phyloP scores from a whole-genome alignment of 2,797 vertebrate species.

The Micropoecilia bifurca region DNA sequence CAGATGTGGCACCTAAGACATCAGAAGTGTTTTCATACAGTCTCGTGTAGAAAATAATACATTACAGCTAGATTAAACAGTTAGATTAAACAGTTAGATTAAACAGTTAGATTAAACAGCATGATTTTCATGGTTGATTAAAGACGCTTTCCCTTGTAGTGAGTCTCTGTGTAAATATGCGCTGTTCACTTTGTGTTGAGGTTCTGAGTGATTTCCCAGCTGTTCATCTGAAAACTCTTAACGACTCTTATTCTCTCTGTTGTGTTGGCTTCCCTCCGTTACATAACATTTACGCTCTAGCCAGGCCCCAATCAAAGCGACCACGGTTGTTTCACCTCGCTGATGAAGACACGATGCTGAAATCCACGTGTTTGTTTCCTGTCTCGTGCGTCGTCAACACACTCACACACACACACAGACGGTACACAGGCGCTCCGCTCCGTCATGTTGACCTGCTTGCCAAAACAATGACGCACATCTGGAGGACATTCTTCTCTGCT shows the following conservation, averaged over 20 bases:
- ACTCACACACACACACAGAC: conserved; percentile 10
- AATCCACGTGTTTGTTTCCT: background rate
- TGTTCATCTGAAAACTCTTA: conserved; percentile 24
- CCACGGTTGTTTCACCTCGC: background rate
- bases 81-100: background rate
- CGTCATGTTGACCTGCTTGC: conserved; percentile 20
- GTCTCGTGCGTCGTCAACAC: conserved; percentile 9
- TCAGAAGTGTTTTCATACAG: background rate
- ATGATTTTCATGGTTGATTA: background rate
- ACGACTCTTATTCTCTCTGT: conserved; percentile 1
- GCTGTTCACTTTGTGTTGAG: conserved; percentile 1
- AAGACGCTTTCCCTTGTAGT: background rate
- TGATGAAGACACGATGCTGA: conserved; percentile 15
- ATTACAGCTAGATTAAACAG: background rate
- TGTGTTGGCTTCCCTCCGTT: conserved; percentile 5
- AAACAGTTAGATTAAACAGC: conserved; percentile 1
- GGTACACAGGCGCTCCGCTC: conserved; percentile 29
- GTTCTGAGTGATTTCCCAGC: conserved; percentile 36
- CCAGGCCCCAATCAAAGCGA: conserved; percentile 7
- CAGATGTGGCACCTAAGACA: background rate
- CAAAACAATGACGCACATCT: conserved; percentile 54
- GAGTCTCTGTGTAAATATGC: background rate
- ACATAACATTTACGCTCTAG: conserved; percentile 12
- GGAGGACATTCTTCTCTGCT: conserved; percentile 34
- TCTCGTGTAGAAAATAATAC: background rate